Conservation (phyloP, 2,888 invertebrate species). For the Pecten maximus region DNA sequence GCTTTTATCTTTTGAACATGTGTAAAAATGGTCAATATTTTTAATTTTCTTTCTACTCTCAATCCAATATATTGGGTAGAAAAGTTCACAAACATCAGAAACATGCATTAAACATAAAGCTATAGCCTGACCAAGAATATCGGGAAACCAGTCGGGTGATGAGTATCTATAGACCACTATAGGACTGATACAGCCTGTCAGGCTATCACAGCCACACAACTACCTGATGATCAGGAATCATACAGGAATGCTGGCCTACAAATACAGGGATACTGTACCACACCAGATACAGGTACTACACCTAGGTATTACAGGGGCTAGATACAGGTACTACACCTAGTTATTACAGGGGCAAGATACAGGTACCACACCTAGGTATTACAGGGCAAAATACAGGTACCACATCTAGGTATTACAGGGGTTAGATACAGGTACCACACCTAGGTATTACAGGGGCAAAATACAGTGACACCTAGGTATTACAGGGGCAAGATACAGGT, state of each 20-base stretch:
- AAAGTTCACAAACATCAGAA: background rate
- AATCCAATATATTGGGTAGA: background rate
- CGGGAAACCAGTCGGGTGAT: background rate
- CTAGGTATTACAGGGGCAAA: background rate
- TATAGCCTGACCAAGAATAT: background rate
- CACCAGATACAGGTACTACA: background rate
- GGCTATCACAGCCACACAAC: background rate
- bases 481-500: background rate
- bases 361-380: background rate
- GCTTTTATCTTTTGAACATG: background rate
- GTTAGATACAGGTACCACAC: background rate
- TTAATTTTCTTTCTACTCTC: background rate
- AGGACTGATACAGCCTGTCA: background rate
- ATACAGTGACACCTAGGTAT: background rate
- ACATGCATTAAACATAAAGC: slow-evolving; percentile 22
- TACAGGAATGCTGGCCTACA: background rate
- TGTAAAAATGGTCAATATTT: background rate
- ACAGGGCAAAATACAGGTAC: no score
- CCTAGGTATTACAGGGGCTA: background rate
- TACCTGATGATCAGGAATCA: background rate
- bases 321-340: background rate
- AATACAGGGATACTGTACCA: background rate
- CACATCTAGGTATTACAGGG: background rate
- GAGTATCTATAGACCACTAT: background rate
- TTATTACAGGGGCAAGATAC: background rate